These are phyloP conservation scores for Heptranchias perlo DNA, from an alignment of 2,113 vertebrate species.

Conservation along the genomic window DNA sequence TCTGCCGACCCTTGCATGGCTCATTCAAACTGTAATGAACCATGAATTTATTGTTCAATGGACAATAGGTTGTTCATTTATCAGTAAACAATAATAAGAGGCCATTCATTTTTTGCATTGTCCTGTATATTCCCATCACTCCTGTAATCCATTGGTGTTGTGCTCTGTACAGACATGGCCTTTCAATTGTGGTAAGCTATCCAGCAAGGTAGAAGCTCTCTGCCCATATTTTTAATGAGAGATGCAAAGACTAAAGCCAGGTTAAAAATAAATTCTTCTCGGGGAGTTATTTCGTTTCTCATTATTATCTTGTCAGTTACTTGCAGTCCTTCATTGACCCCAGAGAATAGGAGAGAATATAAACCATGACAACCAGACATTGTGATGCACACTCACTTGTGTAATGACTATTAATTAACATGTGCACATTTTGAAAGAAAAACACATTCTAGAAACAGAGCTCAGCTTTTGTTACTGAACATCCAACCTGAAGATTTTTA, in stretches of 20 bases:
- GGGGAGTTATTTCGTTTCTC: background rate
- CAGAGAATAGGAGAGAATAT: background rate
- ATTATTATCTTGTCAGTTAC: background rate
- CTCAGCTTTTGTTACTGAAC: background rate
- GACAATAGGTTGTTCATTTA: slow-evolving; percentile 47
- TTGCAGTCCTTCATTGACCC: background rate
- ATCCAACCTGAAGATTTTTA: background rate
- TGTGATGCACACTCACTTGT: background rate
- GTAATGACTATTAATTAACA: slow-evolving; percentile 28
- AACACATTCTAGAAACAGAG: background rate
- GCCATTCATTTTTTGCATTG: background rate
- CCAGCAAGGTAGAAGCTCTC: background rate
- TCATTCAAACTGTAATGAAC: slow-evolving; percentile 47
- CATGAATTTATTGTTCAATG: slow-evolving; percentile 42
- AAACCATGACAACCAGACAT: slow-evolving; percentile 27
- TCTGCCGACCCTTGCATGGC: slow-evolving; percentile 50
- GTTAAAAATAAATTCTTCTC: background rate
- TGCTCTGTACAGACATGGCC: background rate
- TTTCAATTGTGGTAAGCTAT: background rate
- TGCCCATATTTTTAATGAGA: background rate
- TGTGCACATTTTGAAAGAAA: background rate
- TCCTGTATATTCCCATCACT: background rate
- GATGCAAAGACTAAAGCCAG: slow-evolving; percentile 14
- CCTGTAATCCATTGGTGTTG: background rate
- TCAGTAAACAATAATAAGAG: slow-evolving; percentile 47